A percentile compares a stretch with the other conserved stretches of the same genome.
These are phyloP conservation scores for Drosophila sucinea DNA, from an alignment of 1,140 invertebrate species.

Conservation along the genomic window DNA sequence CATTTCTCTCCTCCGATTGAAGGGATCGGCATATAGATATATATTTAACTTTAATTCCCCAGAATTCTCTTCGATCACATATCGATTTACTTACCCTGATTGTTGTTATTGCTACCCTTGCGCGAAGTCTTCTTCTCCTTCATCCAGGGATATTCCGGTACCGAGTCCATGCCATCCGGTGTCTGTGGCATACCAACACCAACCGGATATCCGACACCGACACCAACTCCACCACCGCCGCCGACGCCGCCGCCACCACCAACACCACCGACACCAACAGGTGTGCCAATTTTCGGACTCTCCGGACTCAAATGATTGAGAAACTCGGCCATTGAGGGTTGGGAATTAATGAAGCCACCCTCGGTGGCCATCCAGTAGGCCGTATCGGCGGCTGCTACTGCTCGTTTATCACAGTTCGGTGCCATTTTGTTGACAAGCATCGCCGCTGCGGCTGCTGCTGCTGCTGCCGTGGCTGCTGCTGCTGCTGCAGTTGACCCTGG, in stretches of 20 bases:
- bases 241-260: conserved; percentile 81
- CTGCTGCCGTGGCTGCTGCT: conserved; percentile 2
- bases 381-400: conserved; percentile 52
- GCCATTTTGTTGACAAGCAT: conserved; percentile 80
- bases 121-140: conserved; percentile 98
- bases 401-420: conserved; percentile 83
- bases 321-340: conserved; percentile 96
- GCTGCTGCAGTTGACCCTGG: conserved; percentile 33
- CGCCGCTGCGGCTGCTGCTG: conserved; percentile 40
- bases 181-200: conserved; percentile 81
- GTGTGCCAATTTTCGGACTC: conserved; percentile 83
- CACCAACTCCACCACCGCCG: conserved; percentile 84
- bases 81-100: conserved; percentile 90
- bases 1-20: conserved; percentile 43
- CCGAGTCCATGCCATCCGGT: conserved; percentile 87
- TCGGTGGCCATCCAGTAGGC: conserved; percentile 85
- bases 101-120: conserved; percentile 90
- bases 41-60: background rate
- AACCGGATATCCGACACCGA: conserved; percentile 78
- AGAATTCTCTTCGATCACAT: background rate
- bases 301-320: conserved; percentile 89
- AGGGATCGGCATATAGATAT: conserved; percentile 1
- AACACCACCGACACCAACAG: conserved; percentile 73
- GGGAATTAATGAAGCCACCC: conserved; percentile 95
- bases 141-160: conserved; percentile 98